These are phyloP conservation scores for Anolis carolinensis DNA, from an alignment of 2,113 vertebrate genomes.

Conservation along the genomic window DNA sequence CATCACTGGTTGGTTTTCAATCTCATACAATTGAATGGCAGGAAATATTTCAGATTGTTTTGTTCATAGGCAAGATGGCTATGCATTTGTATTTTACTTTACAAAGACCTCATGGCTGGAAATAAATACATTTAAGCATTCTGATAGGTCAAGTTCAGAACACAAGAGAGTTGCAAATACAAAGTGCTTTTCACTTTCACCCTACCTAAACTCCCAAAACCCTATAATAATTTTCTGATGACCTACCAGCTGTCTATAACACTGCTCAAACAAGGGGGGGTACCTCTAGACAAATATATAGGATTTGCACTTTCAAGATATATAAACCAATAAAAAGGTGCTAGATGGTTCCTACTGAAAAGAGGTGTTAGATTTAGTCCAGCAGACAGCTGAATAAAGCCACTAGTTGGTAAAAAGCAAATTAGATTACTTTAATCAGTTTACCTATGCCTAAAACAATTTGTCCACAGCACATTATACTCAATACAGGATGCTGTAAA, in stretches of 20 bases:
- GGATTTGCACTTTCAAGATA: background rate
- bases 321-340: background rate
- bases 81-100: background rate
- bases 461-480: background rate
- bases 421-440: constrained; percentile 13
- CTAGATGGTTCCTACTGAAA: background rate
- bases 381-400: background rate
- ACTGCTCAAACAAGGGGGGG: background rate
- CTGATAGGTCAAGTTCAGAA: background rate
- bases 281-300: background rate
- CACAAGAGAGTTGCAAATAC: constrained; percentile 9
- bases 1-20: too few species aligned
- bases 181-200: background rate
- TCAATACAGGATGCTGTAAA: constrained; percentile 7
- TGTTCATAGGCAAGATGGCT: background rate
- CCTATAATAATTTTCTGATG: background rate
- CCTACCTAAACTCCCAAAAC: background rate
- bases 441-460: constrained; percentile 25
- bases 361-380: background rate
- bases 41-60: too few species aligned
- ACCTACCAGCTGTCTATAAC: constrained; percentile 8
- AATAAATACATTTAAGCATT: background rate
- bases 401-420: constrained; percentile 9
- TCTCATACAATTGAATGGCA: too few species aligned
- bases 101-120: background rate